A percentile compares a stretch with the other conserved stretches of the same genome.
These are phyloP conservation scores for Globodera ellingtonae DNA, from an alignment of 1,140 invertebrate genomes.

Conservation along the genomic window DNA sequence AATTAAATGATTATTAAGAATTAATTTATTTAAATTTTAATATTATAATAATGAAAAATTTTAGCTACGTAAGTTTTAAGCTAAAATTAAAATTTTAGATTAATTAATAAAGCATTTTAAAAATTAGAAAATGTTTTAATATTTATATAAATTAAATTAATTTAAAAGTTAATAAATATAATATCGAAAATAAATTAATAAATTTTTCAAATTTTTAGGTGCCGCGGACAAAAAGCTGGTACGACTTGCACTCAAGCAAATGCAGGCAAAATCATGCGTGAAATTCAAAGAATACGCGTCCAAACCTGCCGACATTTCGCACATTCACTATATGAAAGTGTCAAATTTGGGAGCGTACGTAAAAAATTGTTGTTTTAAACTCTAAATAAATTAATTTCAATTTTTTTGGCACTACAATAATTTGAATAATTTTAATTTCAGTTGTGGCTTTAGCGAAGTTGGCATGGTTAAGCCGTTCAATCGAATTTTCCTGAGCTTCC, in stretches of 20 bases:
- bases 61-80: no score
- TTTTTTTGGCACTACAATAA: background rate
- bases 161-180: no score
- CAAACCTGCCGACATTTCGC: background rate
- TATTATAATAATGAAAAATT: no score
- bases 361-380: no score
- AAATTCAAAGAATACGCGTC: background rate
- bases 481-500: background rate
- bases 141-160: no score
- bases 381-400: background rate
- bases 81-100: no score
- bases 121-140: no score
- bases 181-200: background rate
- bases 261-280: background rate
- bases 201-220: background rate
- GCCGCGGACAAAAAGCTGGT: background rate
- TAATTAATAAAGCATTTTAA: no score
- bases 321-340: background rate
- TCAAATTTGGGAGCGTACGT: constrained; percentile 1
- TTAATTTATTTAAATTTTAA: no score
- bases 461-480: constrained; percentile 1
- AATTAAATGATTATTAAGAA: background rate
- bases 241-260: background rate
- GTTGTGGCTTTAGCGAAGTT: constrained; percentile 2
- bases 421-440: background rate